Percentiles rank a stretch among this genome's conserved stretches.
phyloP scores from a whole-genome alignment of 2,888 invertebrate genomes.

The Crematogaster levior region DNA sequence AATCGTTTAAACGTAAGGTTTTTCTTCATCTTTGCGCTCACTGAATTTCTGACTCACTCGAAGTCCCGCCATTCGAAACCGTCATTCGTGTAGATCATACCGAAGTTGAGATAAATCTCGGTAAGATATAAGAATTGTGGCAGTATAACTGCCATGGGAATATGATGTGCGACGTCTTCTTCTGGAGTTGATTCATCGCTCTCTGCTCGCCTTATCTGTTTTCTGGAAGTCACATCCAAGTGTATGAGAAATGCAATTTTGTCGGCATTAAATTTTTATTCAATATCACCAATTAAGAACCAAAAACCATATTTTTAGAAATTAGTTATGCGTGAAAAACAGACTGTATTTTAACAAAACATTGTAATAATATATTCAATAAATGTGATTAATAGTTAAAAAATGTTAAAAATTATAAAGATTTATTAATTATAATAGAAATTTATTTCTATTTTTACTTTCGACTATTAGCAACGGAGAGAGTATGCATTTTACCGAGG shows the following conservation, averaged over 20 bases:
- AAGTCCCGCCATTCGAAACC: constrained; percentile 88
- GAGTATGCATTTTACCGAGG: too few relatives aligned
- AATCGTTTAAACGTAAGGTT: neutral
- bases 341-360: neutral
- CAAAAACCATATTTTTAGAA: too few relatives aligned
- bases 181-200: constrained; percentile 82
- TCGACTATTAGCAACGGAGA: too few relatives aligned
- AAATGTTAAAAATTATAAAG: neutral
- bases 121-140: constrained; percentile 86
- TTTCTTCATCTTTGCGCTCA: neutral
- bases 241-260: neutral
- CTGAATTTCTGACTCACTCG: constrained; percentile 80
- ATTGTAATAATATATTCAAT: neutral
- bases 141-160: constrained; percentile 88
- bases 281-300: neutral
- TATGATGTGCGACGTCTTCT: constrained; percentile 86
- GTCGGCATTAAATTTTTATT: neutral
- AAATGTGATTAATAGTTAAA: neutral
- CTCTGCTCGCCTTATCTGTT: constrained; percentile 82
- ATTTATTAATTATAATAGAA: neutral
- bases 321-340: neutral
- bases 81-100: constrained; percentile 86
- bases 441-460: neutral
- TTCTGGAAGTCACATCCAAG: constrained; percentile 57
- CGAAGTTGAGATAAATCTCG: constrained; percentile 86